Evolutionary conservation across 2,797 vertebrate genomes (phyloP).

Genomic region (Tiaroga cobitis): DNA sequence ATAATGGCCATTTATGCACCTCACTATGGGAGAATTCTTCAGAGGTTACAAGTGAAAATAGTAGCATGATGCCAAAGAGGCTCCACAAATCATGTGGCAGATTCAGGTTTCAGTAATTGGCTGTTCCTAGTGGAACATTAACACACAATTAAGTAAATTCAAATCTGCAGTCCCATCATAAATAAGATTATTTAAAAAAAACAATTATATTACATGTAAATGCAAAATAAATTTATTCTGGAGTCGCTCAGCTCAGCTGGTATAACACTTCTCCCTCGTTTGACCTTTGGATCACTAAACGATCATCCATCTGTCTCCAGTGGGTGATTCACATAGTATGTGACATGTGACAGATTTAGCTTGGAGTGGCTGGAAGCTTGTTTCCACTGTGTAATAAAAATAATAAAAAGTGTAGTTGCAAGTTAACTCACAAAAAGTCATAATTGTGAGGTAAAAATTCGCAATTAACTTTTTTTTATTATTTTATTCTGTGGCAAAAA

Average conservation of each 20-base stretch:
- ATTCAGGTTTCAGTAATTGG: conserved; percentile 19
- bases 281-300: background rate
- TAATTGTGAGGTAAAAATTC: background rate
- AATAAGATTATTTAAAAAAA: background rate
- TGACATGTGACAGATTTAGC: conserved; percentile 2
- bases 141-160: background rate
- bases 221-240: background rate
- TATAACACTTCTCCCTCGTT: background rate
- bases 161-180: background rate
- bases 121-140: background rate
- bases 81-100: background rate
- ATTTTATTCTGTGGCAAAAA: background rate
- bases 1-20: background rate
- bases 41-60: conserved; percentile 37
- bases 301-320: conserved; percentile 10
- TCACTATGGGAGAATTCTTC: conserved; percentile 8
- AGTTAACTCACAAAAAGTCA: background rate
- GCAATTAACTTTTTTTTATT: background rate
- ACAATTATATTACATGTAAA: background rate
- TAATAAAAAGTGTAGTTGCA: too few relatives aligned
- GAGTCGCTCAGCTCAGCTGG: background rate
- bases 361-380: background rate
- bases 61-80: conserved; percentile 12
- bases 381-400: background rate
- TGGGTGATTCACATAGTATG: background rate